Percentiles rank a stretch among this genome's conserved stretches.
Conservation (phyloP, 2,888 invertebrate genomes). For the Nebria salina region DNA sequence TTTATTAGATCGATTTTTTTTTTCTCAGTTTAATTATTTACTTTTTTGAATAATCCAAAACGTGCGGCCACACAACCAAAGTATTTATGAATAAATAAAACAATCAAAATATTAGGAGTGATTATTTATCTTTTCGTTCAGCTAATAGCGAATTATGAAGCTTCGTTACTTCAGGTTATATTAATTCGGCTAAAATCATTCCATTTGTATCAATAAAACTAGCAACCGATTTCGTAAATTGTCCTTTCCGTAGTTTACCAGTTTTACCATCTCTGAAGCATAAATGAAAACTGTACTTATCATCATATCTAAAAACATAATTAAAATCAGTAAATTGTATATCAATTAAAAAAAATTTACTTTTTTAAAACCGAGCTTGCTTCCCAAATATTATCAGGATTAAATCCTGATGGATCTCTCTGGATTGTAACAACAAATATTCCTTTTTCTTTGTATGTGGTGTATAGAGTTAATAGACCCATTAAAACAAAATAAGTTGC, state of each 20-base stretch:
- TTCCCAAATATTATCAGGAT: conserved; percentile 84
- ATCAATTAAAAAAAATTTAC: conserved; percentile 56
- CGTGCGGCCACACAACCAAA: too few species aligned
- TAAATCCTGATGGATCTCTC: conserved; percentile 80
- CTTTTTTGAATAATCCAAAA: too few species aligned
- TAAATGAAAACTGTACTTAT: conserved; percentile 86
- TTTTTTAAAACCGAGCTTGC: conserved; percentile 93
- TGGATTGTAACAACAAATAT: conserved; percentile 91
- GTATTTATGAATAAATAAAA: neutral
- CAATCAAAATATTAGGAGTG: neutral
- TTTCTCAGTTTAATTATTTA: too few species aligned
- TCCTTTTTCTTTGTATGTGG: conserved; percentile 94
- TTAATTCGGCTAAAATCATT: conserved; percentile 76
- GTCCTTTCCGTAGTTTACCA: conserved; percentile 72
- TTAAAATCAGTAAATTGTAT: conserved; percentile 17
- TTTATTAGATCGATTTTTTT: too few species aligned
- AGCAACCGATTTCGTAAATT: conserved; percentile 85
- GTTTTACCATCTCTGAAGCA: conserved; percentile 75
- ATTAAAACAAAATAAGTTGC: conserved; percentile 90
- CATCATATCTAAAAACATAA: conserved; percentile 79
- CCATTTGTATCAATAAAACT: conserved; percentile 92
- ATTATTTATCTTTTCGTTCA: conserved; percentile 84
- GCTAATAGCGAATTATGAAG: conserved; percentile 80
- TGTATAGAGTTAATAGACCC: conserved; percentile 92
- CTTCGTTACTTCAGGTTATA: conserved; percentile 82